Percentiles rank a stretch among this genome's conserved stretches.
Conservation (phyloP, 2,888 invertebrate genomes). For the Bimastos eiseni region DNA sequence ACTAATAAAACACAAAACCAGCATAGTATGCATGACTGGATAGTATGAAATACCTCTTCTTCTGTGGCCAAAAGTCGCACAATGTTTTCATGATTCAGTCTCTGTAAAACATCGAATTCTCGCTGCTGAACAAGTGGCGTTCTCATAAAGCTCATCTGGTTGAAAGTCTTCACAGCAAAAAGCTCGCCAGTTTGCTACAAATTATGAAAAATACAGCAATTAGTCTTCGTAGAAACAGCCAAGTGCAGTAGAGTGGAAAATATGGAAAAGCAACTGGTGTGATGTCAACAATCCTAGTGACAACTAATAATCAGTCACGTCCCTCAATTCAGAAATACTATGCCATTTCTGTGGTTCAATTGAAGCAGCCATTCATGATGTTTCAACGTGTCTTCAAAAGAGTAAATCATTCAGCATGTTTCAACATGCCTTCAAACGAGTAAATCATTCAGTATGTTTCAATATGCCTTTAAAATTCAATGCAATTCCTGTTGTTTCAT, state of each 20-base stretch:
- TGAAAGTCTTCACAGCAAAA: conserved; percentile 72
- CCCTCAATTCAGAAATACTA: no score
- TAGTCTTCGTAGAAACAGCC: not conserved
- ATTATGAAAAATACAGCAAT: not conserved
- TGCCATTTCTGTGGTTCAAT: no score
- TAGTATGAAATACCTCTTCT: conserved; percentile 70
- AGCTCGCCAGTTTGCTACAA: conserved; percentile 40
- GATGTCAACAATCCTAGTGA: no score
- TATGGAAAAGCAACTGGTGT: not conserved
- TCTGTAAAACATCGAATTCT: conserved; percentile 79
- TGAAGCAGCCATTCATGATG: no score
- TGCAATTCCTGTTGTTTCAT: no score
- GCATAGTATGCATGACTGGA: not conserved
- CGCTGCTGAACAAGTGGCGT: conserved; percentile 91
- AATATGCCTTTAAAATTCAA: no score
- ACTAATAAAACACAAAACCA: not conserved
- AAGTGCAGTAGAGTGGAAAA: not conserved
- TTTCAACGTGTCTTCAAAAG: no score
- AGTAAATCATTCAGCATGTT: no score
- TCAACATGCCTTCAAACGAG: no score
- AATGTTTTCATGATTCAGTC: conserved; percentile 72
- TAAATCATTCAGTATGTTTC: no score
- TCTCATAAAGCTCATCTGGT: conserved; percentile 88
- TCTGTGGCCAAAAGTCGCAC: conserved; percentile 91
- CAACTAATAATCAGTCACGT: no score